Conservation (phyloP, 1,140 invertebrate species). For the Drosophila ohnishii region DNA sequence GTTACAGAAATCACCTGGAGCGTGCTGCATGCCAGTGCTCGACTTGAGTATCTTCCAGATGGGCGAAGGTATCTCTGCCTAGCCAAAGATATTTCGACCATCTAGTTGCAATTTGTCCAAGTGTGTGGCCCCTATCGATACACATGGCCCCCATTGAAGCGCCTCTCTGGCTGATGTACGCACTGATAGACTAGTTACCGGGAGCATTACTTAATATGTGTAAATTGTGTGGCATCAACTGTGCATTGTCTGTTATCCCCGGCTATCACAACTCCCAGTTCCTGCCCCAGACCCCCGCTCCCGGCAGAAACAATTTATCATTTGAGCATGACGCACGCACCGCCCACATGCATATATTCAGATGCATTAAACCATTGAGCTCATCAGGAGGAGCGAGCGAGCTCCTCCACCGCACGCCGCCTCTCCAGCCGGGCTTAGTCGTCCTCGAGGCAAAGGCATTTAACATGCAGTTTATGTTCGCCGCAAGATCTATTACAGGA, state of each 20-base stretch:
- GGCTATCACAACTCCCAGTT: conserved; percentile 53
- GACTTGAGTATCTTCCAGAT: conserved; percentile 10
- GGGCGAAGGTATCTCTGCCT: conserved; percentile 33
- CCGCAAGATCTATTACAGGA: conserved; percentile 80
- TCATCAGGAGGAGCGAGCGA: conserved; percentile 38
- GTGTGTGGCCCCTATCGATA: conserved; percentile 21
- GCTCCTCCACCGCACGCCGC: conserved; percentile 2
- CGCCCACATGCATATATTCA: conserved; percentile 45
- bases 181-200: conserved; percentile 67
- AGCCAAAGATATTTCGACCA: conserved; percentile 53
- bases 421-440: conserved; percentile 22
- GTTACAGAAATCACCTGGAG: conserved; percentile 1
- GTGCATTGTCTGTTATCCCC: conserved; percentile 77
- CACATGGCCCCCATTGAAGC: conserved; percentile 8
- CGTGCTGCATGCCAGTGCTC: background rate
- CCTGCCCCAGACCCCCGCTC: conserved; percentile 1
- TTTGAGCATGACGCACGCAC: conserved; percentile 78
- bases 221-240: conserved; percentile 81
- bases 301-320: conserved; percentile 72
- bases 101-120: conserved; percentile 70
- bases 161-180: conserved; percentile 38
- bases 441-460: conserved; percentile 72
- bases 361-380: conserved; percentile 59
- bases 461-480: conserved; percentile 81
- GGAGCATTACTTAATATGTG: conserved; percentile 79